Conservation (phyloP, 2,888 invertebrate genomes). For the Nezara viridula region DNA sequence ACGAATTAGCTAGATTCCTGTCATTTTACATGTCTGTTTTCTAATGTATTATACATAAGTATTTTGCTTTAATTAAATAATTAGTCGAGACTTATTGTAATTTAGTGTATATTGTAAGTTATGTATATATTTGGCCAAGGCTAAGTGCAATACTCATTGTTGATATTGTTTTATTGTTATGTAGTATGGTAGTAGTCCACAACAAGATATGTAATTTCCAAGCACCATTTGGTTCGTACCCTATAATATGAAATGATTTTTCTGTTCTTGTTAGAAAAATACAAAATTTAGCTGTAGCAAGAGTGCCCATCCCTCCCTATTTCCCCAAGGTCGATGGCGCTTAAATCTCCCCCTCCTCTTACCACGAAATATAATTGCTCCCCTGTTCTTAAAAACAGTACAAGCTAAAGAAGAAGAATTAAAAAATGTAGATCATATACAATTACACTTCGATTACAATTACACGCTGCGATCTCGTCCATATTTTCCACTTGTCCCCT, state of each 20-base stretch:
- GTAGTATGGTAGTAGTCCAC: not conserved
- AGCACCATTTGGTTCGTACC: not conserved
- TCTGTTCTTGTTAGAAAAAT: not conserved
- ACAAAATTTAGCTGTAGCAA: not conserved
- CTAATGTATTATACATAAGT: not conserved
- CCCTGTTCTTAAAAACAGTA: no score
- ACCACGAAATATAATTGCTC: no score
- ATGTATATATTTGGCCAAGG: slow-evolving; percentile 53
- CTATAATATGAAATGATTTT: not conserved
- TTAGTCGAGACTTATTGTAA: slow-evolving; percentile 18
- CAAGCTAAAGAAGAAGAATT: no score
- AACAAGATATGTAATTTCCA: not conserved
- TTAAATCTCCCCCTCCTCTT: no score
- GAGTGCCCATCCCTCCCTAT: no score
- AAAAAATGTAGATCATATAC: no score
- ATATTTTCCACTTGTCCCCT: no score
- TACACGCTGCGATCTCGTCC: no score
- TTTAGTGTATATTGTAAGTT: slow-evolving; percentile 14
- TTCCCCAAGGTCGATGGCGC: no score
- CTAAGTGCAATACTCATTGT: slow-evolving; percentile 54
- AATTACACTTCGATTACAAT: no score
- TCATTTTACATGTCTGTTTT: not conserved
- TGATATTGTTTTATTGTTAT: slow-evolving; percentile 37
- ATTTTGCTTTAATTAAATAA: not conserved
- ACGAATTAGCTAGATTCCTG: not conserved